phyloP scores from a whole-genome alignment of 2,113 vertebrate genomes.

The Eleginops maclovinus region DNA sequence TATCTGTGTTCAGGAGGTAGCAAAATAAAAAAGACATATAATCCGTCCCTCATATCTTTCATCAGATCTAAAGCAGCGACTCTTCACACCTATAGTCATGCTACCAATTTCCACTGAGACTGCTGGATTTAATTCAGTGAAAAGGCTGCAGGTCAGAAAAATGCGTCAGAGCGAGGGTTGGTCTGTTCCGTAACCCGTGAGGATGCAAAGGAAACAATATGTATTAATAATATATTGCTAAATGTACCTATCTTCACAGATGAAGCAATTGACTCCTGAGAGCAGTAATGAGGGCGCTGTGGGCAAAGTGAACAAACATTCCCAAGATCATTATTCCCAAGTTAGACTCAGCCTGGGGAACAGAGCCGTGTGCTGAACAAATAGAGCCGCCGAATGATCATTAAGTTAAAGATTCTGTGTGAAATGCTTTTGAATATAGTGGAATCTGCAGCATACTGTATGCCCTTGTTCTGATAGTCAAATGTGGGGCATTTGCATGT shows the following conservation, averaged over 20 bases:
- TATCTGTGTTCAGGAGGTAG: neutral
- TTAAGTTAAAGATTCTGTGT: conserved; percentile 34
- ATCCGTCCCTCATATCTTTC: conserved; percentile 4
- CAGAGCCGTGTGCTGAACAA: conserved; percentile 52
- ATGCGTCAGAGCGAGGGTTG: conserved; percentile 18
- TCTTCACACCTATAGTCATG: conserved; percentile 34
- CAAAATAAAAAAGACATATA: neutral
- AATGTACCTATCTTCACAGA: conserved; percentile 66
- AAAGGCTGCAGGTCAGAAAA: conserved; percentile 39
- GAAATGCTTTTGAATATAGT: conserved; percentile 44
- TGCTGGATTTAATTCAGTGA: conserved; percentile 23
- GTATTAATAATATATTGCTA: conserved; percentile 67
- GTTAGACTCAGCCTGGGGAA: conserved; percentile 68
- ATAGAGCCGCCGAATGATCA: conserved; percentile 46
- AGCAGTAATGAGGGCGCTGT: conserved; percentile 68
- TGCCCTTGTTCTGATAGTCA: conserved; percentile 33
- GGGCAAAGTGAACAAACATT: conserved; percentile 72
- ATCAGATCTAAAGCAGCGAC: neutral
- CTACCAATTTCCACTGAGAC: conserved; percentile 25
- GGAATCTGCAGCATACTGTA: conserved; percentile 22
- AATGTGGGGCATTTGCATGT: neutral
- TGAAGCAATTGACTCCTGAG: conserved; percentile 54
- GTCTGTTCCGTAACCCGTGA: conserved; percentile 39
- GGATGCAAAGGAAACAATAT: conserved; percentile 66
- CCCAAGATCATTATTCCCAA: conserved; percentile 73